phyloP scores from a whole-genome alignment of 2,888 invertebrate species.

The Unio delphinus region DNA sequence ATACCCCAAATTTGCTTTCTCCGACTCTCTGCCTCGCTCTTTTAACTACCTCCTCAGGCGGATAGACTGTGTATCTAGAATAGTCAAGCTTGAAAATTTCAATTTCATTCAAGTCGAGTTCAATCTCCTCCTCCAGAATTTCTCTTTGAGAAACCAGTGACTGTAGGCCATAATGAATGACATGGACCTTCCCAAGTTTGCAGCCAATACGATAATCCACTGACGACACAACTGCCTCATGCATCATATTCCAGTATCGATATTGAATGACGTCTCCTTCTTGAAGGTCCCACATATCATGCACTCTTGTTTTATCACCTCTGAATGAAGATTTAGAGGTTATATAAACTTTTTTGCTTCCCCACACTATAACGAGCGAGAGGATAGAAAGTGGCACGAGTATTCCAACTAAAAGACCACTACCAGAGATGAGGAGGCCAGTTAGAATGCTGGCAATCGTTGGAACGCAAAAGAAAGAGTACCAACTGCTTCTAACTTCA shows the following conservation, averaged over 20 bases:
- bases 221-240: slow-evolving; percentile 12
- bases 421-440: slow-evolving; percentile 5
- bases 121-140: slow-evolving; percentile 11
- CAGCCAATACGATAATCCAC: slow-evolving; percentile 5
- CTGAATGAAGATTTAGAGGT: slow-evolving; percentile 13
- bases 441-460: slow-evolving; percentile 12
- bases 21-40: slow-evolving; percentile 20
- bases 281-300: slow-evolving; percentile 6
- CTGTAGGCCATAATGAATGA: slow-evolving; percentile 14
- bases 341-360: slow-evolving; percentile 9
- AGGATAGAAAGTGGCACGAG: slow-evolving; percentile 6
- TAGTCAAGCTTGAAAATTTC: slow-evolving; percentile 8
- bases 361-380: slow-evolving; percentile 7
- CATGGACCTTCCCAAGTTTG: slow-evolving; percentile 7
- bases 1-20: slow-evolving; percentile 17
- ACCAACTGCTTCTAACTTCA: slow-evolving; percentile 14
- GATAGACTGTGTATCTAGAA: slow-evolving; percentile 2
- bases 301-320: slow-evolving; percentile 9
- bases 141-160: slow-evolving; percentile 5
- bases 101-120: slow-evolving; percentile 6
- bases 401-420: slow-evolving; percentile 11
- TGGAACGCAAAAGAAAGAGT: slow-evolving; percentile 11
- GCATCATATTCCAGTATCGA: slow-evolving; percentile 4
- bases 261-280: slow-evolving; percentile 16
- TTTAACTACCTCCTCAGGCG: slow-evolving; percentile 15